Evolutionary conservation across 2,797 vertebrate species (phyloP), one percentile per base, ranked within the genome.

Genomic region (Gallinago solitaria): DNA sequence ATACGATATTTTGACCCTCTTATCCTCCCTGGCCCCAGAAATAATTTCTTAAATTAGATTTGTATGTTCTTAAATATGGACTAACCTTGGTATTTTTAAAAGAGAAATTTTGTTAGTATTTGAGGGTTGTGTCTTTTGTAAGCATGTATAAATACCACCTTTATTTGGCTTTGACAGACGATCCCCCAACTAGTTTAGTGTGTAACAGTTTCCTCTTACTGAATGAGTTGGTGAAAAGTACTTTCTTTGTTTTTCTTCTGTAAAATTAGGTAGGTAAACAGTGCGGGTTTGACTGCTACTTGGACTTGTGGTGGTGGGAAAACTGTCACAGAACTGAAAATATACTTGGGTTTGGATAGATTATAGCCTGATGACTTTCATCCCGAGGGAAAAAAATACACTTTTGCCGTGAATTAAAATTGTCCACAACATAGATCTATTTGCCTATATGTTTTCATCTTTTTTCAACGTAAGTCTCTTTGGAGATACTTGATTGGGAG

Each of bases 361-460:
- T 61, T 19, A 9, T 9, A 33, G 51, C 57, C 45, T 20, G 71
- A 4, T 51, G 57, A 30, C 24, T 80, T 75, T 30, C 28, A 68
- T 45, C 48, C 20, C 0, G 3, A 64, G 45, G 59, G 78, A 9
- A n/a, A 28, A 30, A 59, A 24, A 2, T 2, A 3, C 10, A 61
- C 81, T 28, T 28, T 14, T 71, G 28, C 33, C 77, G 14, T 67
- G 50, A 59, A 30, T 82, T 41, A 7, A 41, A 70, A 14, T 18
- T 39, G 21, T 21, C 1, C 1, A 6, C 56, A 11, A 6, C 56
- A 11, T 1, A 43, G 27, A 47, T 54, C 10, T 35, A 0, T 63
- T 81, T 63, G n/a, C 16, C 20, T 86, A 1, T 9, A 30, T 4
- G 43, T 68, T 39, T 61, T 60, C 15, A 17, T 51, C 30, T 73